Evolutionary conservation across 2,888 invertebrate species (phyloP).

Genomic region (Xylota sylvarum): DNA sequence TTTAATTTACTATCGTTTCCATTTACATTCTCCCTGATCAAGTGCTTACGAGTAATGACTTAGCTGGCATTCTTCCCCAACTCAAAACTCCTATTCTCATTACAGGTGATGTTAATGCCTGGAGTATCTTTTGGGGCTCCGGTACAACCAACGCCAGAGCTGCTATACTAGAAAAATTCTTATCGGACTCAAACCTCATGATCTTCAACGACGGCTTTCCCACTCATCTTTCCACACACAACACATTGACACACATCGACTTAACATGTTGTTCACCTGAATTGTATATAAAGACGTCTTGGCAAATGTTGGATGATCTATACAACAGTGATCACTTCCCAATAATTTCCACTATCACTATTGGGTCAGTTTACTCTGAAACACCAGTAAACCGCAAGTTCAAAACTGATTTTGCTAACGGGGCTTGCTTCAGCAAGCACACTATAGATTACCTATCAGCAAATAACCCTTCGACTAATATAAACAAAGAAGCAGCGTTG

Average conservation of each 20-base stretch:
- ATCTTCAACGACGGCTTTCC: slow-evolving; percentile 27
- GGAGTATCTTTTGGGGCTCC: slow-evolving; percentile 30
- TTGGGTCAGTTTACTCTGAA: slow-evolving; percentile 10
- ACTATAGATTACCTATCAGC: slow-evolving; percentile 29
- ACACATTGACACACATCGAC: slow-evolving; percentile 13
- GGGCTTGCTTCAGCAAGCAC: slow-evolving; percentile 8
- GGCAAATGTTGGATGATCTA: too few species aligned
- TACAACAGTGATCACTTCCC: too few species aligned
- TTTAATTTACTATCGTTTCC: too few species aligned
- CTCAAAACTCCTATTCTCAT: neutral
- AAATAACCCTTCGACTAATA: neutral
- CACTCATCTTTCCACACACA: slow-evolving; percentile 38
- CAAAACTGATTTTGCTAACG: neutral
- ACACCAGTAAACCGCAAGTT: neutral
- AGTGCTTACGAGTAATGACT: neutral
- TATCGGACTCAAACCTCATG: neutral
- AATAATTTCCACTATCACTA: too few species aligned
- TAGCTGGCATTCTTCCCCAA: neutral
- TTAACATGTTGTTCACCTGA: neutral
- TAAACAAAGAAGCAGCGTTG: neutral
- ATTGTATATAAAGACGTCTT: too few species aligned
- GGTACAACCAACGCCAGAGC: slow-evolving; percentile 9
- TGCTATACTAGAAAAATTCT: slow-evolving; percentile 2
- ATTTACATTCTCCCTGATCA: slow-evolving; percentile 36
- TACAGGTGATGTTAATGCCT: slow-evolving; percentile 5